Evolutionary conservation across 53 echinoderm and acorn worm genomes (phyloP), one percentile per base, ranked within the genome.

Genomic region (Paracentrotus lividus): DNA sequence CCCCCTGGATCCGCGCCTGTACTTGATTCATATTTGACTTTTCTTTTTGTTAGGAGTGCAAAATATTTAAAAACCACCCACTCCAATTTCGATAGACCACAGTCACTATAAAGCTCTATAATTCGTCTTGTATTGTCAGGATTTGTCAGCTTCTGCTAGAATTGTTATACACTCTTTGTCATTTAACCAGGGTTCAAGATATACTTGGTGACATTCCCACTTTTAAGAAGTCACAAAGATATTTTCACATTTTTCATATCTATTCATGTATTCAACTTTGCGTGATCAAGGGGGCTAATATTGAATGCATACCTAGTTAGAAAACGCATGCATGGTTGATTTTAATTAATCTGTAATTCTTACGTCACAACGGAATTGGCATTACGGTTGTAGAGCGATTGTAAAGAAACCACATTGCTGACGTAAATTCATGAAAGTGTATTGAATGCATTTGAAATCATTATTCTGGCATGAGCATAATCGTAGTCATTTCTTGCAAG

Each of bases 341-440:
- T 72, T 72, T 72, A 72, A 72, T 72, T 72, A 72, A 72, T 72
- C 72, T 40, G 12, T 72, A 72, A 38, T 36, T 26, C 38, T 72
- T 4, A 72, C 40, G 40, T 72, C 36, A 40, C 72, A 18, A 36
- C 5, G 72, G 72, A 72, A 36, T 38, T 20, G 1, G 72, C 40
- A 38, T 64, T 72, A 72, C 66, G 66, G 60, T 1, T 27, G 27
- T 72, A 72, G 2, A 72, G 72, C 72, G 40, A 15, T 20, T 72
- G 40, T 72, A 31, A 64, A 29, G 26, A 64, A 29, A 64, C 64
- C 59, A 1, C 31, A 4, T 40, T 32, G 72, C 16, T 72, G 72
- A 72, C 72, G 72, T 72, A 36, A 38, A 40, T 72, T 72, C 72
- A 40, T 40, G 38, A 72, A 15, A 26, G 72, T 72, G 36, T 72